These are phyloP conservation scores for Saguinus imperator DNA, from an alignment of 2,113 vertebrate species.

Conservation along the genomic window DNA sequence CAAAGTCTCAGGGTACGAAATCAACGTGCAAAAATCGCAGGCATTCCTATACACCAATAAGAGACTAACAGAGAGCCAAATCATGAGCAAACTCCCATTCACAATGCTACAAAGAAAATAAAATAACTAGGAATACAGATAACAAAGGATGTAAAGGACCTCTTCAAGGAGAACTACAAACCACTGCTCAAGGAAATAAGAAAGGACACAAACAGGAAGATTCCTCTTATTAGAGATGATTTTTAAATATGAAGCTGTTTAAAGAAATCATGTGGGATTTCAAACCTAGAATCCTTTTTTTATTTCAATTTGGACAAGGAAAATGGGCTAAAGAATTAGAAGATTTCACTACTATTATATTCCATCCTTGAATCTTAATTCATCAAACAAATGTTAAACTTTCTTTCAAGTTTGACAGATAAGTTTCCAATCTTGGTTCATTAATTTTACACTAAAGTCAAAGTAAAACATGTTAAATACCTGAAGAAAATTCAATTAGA, in stretches of 20 bases:
- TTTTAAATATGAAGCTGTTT: not conserved
- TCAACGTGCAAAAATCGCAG: no score
- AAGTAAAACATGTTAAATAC: not conserved
- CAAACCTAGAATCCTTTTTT: not conserved
- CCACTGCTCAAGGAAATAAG: no score
- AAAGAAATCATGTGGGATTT: not conserved
- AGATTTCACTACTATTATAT: not conserved
- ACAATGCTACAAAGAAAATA: no score
- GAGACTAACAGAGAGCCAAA: no score
- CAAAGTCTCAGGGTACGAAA: no score
- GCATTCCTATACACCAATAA: no score
- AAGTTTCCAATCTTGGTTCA: not conserved
- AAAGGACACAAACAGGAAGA: no score
- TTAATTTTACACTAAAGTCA: not conserved
- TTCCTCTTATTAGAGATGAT: not conserved
- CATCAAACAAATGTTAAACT: not conserved
- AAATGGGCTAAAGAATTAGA: not conserved
- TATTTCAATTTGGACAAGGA: constrained; percentile 23
- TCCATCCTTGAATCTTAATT: not conserved
- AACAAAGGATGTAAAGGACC: no score
- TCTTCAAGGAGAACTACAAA: no score
- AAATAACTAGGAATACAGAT: no score
- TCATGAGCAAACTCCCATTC: no score
- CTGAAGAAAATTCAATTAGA: not conserved
- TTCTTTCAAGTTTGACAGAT: constrained; percentile 14